Evolutionary conservation across 2,888 invertebrate genomes (phyloP).

Genomic region (Cataglyphis rosenhaueri): DNA sequence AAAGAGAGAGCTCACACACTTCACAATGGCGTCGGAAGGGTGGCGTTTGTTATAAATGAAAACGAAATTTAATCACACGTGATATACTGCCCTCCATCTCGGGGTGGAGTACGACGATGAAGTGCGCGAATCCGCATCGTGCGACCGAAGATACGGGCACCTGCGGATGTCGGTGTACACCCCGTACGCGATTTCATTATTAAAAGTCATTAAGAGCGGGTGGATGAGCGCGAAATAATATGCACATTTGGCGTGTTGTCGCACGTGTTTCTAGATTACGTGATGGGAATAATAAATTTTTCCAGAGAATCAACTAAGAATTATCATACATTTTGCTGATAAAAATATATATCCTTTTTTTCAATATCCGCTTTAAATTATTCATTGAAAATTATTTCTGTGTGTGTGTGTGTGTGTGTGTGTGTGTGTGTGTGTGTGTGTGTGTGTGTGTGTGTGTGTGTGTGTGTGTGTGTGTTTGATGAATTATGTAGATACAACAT

Average conservation of each 20-base stretch:
- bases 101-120: slow-evolving; percentile 55
- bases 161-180: slow-evolving; percentile 20
- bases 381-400: background rate
- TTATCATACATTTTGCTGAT: background rate
- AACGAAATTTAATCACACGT: slow-evolving; percentile 72
- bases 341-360: background rate
- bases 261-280: slow-evolving; percentile 31
- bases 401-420: too few relatives aligned
- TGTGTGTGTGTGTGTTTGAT: background rate
- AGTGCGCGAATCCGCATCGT: slow-evolving; percentile 56
- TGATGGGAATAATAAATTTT: slow-evolving; percentile 24
- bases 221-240: slow-evolving; percentile 35
- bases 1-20: slow-evolving; percentile 50
- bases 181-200: slow-evolving; percentile 58
- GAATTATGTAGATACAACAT: background rate
- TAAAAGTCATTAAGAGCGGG: slow-evolving; percentile 55
- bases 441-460: too few relatives aligned
- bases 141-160: slow-evolving; percentile 63
- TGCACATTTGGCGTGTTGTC: slow-evolving; percentile 18
- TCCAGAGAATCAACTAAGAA: background rate
- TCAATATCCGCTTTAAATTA: background rate
- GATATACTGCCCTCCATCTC: slow-evolving; percentile 57
- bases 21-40: slow-evolving; percentile 58
- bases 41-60: slow-evolving; percentile 67
- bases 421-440: too few relatives aligned